phyloP scores from a whole-genome alignment of 2,113 vertebrate genomes.

The Pterocles orientalis region DNA sequence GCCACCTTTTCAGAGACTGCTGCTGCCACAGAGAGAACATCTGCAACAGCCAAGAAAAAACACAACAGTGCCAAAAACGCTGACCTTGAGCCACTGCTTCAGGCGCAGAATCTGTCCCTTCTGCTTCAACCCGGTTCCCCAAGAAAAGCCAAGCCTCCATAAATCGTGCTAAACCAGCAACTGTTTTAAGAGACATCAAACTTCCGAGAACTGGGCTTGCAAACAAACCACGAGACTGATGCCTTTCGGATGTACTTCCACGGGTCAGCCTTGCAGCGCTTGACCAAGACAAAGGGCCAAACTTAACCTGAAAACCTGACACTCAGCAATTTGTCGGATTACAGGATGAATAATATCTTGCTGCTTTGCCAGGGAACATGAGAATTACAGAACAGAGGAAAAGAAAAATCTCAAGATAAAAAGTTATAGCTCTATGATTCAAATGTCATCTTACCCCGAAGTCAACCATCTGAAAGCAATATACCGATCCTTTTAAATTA shows the following conservation, averaged over 20 bases:
- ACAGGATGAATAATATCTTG: background rate
- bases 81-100: background rate
- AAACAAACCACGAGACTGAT: background rate
- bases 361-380: background rate
- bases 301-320: background rate
- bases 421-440: background rate
- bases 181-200: accelerated
- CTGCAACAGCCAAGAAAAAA: background rate
- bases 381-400: background rate
- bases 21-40: background rate
- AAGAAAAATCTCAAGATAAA: background rate
- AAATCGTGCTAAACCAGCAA: background rate
- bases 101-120: background rate
- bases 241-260: accelerated
- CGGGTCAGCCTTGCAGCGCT: background rate
- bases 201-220: background rate
- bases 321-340: background rate
- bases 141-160: accelerated
- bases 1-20: background rate
- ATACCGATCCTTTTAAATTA: conserved; percentile 26
- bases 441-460: conserved; percentile 21
- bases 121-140: background rate
- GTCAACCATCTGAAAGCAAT: conserved; percentile 26
- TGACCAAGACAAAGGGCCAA: background rate
- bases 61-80: background rate